Evolutionary conservation across 1,140 invertebrate genomes (phyloP).

Genomic region (Belonocnema kinseyi): DNA sequence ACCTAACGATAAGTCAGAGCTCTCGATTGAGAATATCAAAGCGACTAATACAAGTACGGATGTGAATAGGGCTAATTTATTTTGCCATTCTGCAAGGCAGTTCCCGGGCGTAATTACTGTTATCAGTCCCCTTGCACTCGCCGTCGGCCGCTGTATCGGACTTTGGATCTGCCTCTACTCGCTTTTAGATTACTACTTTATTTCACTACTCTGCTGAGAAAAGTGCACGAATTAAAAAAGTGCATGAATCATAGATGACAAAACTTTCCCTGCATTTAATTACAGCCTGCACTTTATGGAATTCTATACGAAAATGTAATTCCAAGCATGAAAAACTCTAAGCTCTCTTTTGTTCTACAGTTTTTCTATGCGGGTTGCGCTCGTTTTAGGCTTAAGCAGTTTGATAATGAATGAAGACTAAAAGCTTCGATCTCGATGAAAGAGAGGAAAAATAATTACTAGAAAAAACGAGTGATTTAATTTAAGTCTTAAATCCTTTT

Average conservation of each 20-base stretch:
- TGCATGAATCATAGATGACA: background rate
- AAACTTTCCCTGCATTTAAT: background rate
- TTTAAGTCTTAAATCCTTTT: too few relatives aligned
- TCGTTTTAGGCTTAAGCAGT: too few relatives aligned
- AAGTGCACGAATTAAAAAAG: constrained; percentile 7
- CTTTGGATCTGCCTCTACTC: constrained; percentile 9
- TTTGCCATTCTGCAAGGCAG: constrained; percentile 30
- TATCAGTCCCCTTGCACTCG: constrained; percentile 29
- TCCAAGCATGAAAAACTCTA: too few relatives aligned
- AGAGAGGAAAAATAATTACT: too few relatives aligned
- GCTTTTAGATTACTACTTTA: constrained; percentile 26
- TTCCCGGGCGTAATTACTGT: constrained; percentile 28
- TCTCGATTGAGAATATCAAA: constrained; percentile 31
- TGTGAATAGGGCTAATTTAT: constrained; percentile 31
- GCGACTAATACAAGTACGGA: constrained; percentile 30
- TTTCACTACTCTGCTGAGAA: background rate
- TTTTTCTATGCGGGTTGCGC: too few relatives aligned
- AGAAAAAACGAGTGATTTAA: too few relatives aligned
- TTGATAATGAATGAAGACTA: too few relatives aligned
- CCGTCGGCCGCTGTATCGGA: constrained; percentile 23
- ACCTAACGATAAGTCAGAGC: constrained; percentile 29
- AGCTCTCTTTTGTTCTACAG: too few relatives aligned
- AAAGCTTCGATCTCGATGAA: too few relatives aligned
- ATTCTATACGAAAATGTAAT: background rate
- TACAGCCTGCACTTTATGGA: background rate